Base-by-base conservation (phyloP, 2,797 vertebrate genomes). In the Molossus molossus region DNA sequence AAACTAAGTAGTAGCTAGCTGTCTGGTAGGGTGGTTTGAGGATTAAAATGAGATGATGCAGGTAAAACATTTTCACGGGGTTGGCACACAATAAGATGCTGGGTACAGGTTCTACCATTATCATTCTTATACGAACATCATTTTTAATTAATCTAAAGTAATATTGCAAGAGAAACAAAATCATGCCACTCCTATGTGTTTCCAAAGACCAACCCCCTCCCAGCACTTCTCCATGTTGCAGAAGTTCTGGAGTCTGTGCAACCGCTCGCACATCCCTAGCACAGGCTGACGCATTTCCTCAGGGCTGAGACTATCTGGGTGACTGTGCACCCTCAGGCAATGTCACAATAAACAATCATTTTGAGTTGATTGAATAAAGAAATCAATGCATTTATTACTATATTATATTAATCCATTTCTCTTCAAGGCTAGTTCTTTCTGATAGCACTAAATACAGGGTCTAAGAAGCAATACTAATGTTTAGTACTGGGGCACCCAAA, bases 111-210 rank as follows among this genome's bases (percentile, higher is more conserved):
- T 81, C 55, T 90, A 7, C 2, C 27, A 64, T n/a, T 33, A 64
- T 55, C 69, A 80, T 87, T 55, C 37, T 65, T 25, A 50, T 60
- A 86, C 21, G 69, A 87, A 60, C 58, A 87, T 21, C 4, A 33
- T 48, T 13, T 83, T 81, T 89, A 92, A 29, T 80, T 76, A 79
- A 83, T 67, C 55, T 89, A 90, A 67, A 90, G 20, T 73, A 73
- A 58, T 29, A 85, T 65, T 50, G 15, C 53, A 90, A 85, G 40
- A 40, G 29, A 18, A 95, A 72, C 55, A 73, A 40, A 64, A 53
- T 33, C 18, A 87, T 90, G 27, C 4, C 64, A 37, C 18, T 33
- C 12, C 18, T 88, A 4, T 20, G 1, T 57, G 20, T 60, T 77
- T 23, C 17, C 57, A 8, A 67, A 85, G 9, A 53, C 23, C 14